Percentiles rank a stretch among this genome's conserved stretches.
phyloP scores from a whole-genome alignment of 2,113 vertebrate genomes.

The Tragelaphus strepsiceros region DNA sequence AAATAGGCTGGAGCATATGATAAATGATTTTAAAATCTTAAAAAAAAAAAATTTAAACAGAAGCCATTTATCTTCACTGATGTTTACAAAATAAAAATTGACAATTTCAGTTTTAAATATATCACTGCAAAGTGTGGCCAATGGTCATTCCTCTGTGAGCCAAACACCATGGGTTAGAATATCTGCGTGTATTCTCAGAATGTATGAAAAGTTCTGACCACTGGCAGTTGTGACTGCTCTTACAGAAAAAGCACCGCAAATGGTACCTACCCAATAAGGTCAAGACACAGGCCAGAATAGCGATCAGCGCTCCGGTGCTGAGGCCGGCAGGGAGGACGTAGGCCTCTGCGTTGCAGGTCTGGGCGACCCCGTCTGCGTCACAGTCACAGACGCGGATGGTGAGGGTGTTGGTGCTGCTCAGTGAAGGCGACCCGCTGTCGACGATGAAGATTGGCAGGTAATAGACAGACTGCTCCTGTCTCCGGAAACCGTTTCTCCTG shows the following conservation, averaged over 20 bases:
- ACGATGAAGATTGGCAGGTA: conserved; percentile 92
- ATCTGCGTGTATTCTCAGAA: not conserved
- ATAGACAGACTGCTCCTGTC: conserved; percentile 91
- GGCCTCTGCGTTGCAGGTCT: conserved; percentile 93
- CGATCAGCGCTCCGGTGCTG: conserved; percentile 93
- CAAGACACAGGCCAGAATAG: conserved; percentile 94
- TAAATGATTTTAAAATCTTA: not conserved
- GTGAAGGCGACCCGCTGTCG: conserved; percentile 92
- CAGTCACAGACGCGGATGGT: conserved; percentile 95
- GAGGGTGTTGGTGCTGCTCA: conserved; percentile 97
- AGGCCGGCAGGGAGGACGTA: conserved; percentile 91
- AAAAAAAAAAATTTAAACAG: not conserved
- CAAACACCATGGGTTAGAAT: not conserved
- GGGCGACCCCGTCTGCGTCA: conserved; percentile 86
- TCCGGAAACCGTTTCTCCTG: conserved; percentile 88
- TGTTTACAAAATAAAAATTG: not conserved
- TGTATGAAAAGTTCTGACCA: fast-evolving
- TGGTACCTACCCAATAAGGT: conserved; percentile 89
- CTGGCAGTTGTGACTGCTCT: fast-evolving
- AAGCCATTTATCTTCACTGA: not conserved
- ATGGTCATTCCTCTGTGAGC: fast-evolving
- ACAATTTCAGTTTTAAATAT: not conserved
- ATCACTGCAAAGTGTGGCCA: fast-evolving
- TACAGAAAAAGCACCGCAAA: fast-evolving
- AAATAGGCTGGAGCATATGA: not conserved